Evolutionary conservation across 2,113 vertebrate genomes (phyloP), one percentile per base, ranked within the genome.

Genomic region (Otocyon megalotis): DNA sequence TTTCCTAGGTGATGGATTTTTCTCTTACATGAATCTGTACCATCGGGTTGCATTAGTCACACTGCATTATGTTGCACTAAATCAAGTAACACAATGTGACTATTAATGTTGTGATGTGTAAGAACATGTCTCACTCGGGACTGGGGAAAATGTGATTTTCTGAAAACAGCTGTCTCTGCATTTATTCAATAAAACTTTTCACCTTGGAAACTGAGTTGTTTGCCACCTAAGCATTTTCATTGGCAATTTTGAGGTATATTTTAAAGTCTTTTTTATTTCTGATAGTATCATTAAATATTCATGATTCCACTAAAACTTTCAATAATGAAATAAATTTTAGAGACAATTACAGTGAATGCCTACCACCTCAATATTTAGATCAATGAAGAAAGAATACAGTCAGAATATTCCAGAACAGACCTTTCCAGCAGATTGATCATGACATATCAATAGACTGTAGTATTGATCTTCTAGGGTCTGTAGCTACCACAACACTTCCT

Each of bases 71-170:
- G 94, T 92, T 83, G 1, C 65, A 97, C 88, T 98, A 98, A 98
- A 98, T 98, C 97, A 97, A 94, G 90, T 97, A 94, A 95, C 67
- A 97, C 89, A 94, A 81, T 83, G 88, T 95, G 96, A 95, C 94
- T 98, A 83, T 97, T 98, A 97, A 98, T 92, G 76, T 84, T 98
- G 97, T 95, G 97, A 96, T 94, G 96, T 91, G 91, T 98, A 98
- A 98, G 88, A 97, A 83, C 97, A 98, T 98, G 79, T 96, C 93
- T 98, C 97, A 95, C 67, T 16, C 24, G 84, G 95, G 97, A 98
- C 76, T 98, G 71, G 37, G 43, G 95, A 88, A 93, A 97, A 98
- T 92, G 80, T 76, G 84, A 84, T 93, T 98, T 96, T 97, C 86
- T 63, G 53, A 97, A 97, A 97, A 96, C 97, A 98, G 92, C 97